Base-by-base conservation (phyloP, 1,140 invertebrate species). In the Procambarus virginalis region DNA sequence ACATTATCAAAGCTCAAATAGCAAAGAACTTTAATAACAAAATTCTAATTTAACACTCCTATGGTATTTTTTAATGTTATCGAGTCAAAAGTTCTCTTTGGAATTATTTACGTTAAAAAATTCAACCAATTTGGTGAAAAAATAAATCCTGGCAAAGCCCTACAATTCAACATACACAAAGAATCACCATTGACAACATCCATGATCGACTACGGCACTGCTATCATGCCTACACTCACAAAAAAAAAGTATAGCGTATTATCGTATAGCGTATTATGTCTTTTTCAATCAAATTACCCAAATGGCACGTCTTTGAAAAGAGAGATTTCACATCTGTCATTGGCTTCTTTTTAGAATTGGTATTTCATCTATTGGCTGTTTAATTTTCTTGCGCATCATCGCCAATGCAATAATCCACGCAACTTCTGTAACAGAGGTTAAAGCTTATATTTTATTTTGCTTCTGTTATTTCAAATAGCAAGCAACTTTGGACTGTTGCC, bases 341-440 rank as follows among this genome's bases (percentile, higher is more conserved):
- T 81, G 79, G 79, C 79, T 81, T 81, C 49, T 81, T 81, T 81
- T 55, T 81, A 81, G 79, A 81, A 51, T 81, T 81, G 79, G 79
- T n/a, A 55, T 34, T 22, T 60, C 51, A 81, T 81, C 20, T 58
- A 81, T 81, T 81, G 79, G 79, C 51, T 81, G 51, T 55, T 55
- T 58, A 34, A 55, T 81, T 81, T 81, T 10, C 49, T 58, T 34
- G n/a, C 68, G 68, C 68, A 73, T 80, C 78, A 55, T 51, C 78
- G 55, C 78, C 22, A 80, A 49, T 80, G 78, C 55, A 55, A 34
- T 55, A 34, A 51, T 79, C 51, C 46, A 22, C 12, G n/a, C 78
- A 9, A 22, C 55, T 58, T 58, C 78, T 34, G 78, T 51, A 58
- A 51, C 78, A 58, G 22, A 55, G 49, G 77, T 49, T 49, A 49